phyloP scores from a whole-genome alignment of 2,797 vertebrate genomes.

The Erethizon dorsatum region DNA sequence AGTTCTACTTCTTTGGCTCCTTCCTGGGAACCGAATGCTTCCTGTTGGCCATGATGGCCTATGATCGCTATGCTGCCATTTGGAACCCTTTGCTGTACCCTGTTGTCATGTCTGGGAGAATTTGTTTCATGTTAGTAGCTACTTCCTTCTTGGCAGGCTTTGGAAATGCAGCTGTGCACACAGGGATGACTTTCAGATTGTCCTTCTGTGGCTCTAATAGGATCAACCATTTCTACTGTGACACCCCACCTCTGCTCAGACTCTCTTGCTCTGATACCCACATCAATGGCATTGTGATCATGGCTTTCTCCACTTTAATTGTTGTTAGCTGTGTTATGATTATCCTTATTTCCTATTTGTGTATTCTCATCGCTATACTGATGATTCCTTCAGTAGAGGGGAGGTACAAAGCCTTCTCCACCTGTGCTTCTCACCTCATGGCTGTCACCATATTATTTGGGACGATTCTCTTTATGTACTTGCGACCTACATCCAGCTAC shows the following conservation, averaged over 20 bases:
- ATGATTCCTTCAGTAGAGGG: constrained; percentile 63
- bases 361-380: constrained; percentile 76
- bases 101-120: constrained; percentile 73
- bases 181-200: constrained; percentile 79
- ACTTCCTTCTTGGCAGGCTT: constrained; percentile 74
- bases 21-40: constrained; percentile 80
- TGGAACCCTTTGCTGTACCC: constrained; percentile 76
- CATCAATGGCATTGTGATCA: constrained; percentile 75
- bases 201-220: constrained; percentile 75
- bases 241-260: constrained; percentile 75
- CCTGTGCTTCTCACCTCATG: constrained; percentile 78
- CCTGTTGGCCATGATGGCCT: constrained; percentile 77
- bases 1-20: constrained; percentile 82
- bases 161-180: constrained; percentile 81
- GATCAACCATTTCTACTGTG: constrained; percentile 82
- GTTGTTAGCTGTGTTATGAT: constrained; percentile 73
- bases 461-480: constrained; percentile 81
- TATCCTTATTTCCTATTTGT: constrained; percentile 77
- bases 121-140: constrained; percentile 59
- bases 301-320: constrained; percentile 74
- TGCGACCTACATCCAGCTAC: constrained; percentile 76
- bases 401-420: constrained; percentile 78
- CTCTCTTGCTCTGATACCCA: constrained; percentile 75
- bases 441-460: constrained; percentile 80
- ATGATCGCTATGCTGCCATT: constrained; percentile 77